A percentile compares a stretch with the other conserved stretches of the same genome.
phyloP scores from a whole-genome alignment of 2,113 vertebrate species.

The Helogale parvula region DNA sequence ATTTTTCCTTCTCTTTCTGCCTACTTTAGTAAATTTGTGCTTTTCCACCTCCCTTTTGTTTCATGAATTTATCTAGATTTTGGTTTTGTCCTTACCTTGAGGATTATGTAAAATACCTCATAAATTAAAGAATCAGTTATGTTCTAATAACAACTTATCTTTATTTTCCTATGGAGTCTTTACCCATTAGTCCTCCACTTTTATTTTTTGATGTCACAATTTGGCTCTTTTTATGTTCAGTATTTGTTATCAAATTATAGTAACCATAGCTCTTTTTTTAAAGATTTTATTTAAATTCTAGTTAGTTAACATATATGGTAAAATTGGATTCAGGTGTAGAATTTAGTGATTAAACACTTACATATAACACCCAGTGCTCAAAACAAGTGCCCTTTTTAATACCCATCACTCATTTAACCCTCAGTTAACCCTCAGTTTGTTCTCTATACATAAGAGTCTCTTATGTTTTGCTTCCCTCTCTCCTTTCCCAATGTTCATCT shows the following conservation, averaged over 20 bases:
- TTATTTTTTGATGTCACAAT: not conserved
- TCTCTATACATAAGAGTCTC: too few species aligned
- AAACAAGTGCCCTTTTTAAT: too few species aligned
- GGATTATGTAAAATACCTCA: not conserved
- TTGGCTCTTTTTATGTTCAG: not conserved
- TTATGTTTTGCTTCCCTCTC: too few species aligned
- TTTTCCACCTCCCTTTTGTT: not conserved
- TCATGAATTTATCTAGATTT: not conserved
- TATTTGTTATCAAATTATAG: not conserved
- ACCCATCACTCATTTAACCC: too few species aligned
- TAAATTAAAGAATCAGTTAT: not conserved
- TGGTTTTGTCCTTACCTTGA: not conserved
- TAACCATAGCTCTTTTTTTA: not conserved
- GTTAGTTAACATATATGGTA: too few species aligned
- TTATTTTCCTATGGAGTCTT: not conserved
- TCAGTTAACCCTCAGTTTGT: too few species aligned
- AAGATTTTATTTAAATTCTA: not conserved
- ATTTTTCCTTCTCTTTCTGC: not conserved
- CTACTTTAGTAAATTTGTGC: not conserved
- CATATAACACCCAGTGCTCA: too few species aligned
- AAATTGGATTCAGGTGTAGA: too few species aligned
- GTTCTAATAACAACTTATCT: not conserved
- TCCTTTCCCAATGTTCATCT: too few species aligned
- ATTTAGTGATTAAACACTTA: too few species aligned
- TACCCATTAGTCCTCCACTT: not conserved